phyloP scores from a whole-genome alignment of 2,113 vertebrate genomes.

The Sapayoa aenigma region DNA sequence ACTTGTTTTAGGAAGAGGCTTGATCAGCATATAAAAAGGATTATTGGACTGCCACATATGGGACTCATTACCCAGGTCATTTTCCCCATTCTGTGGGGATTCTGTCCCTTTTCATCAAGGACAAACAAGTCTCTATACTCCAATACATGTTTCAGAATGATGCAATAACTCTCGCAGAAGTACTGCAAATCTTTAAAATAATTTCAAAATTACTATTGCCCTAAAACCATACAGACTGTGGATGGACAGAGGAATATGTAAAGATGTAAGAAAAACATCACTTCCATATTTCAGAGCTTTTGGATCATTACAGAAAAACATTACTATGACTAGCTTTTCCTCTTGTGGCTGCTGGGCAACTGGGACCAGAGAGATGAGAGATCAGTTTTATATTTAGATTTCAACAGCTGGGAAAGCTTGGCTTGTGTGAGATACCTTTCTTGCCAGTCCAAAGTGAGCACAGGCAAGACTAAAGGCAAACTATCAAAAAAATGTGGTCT shows the following conservation, averaged over 20 bases:
- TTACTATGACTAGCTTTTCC: neutral
- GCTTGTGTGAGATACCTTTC: neutral
- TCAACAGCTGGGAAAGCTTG: neutral
- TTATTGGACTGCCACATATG: neutral
- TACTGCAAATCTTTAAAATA: neutral
- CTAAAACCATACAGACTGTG: neutral
- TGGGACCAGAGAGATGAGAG: neutral
- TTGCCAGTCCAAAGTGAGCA: neutral
- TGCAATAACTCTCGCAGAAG: neutral
- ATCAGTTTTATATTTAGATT: neutral
- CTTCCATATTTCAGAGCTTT: neutral
- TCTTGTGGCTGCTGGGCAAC: neutral
- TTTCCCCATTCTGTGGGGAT: neutral
- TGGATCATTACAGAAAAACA: neutral
- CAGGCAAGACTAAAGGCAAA: neutral
- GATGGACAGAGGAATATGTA: neutral
- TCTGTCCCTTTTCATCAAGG: neutral
- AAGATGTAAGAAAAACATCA: neutral
- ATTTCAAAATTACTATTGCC: neutral
- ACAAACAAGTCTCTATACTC: neutral
- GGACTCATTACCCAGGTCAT: neutral
- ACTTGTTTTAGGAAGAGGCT: neutral
- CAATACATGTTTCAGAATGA: neutral
- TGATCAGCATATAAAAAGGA: conserved; percentile 25
- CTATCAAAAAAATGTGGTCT: neutral